A percentile compares a stretch with the other conserved stretches of the same genome.
Evolutionary conservation across 1,140 invertebrate genomes (phyloP).

Genomic region (Vollenhovia emeryi): DNA sequence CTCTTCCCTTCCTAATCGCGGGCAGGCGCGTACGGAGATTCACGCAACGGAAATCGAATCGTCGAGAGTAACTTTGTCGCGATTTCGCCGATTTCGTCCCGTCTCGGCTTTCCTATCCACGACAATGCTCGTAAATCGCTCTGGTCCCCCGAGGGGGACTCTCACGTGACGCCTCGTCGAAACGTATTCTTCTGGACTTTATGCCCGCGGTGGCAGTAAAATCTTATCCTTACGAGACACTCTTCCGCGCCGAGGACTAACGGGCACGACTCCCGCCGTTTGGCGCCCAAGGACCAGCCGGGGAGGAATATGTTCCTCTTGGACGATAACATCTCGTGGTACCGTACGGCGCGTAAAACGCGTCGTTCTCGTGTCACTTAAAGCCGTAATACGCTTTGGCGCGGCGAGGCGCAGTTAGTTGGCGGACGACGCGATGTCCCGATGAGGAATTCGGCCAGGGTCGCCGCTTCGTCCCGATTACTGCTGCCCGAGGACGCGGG

Average conservation of each 20-base stretch:
- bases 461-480: constrained; percentile 4
- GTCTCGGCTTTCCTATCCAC: background rate
- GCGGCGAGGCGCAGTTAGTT: constrained; percentile 2
- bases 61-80: background rate
- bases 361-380: constrained; percentile 48
- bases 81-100: constrained; percentile 3
- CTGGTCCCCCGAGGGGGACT: constrained; percentile 50
- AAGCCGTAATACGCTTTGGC: constrained; percentile 36
- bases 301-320: constrained; percentile 35
- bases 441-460: constrained; percentile 37
- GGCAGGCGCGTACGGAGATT: background rate
- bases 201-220: constrained; percentile 68
- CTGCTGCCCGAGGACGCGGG: background rate
- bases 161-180: constrained; percentile 68
- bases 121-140: constrained; percentile 67
- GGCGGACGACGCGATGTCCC: constrained; percentile 29
- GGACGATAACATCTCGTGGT: constrained; percentile 41
- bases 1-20: background rate
- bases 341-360: constrained; percentile 51
- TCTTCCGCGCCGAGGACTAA: constrained; percentile 37
- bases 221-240: constrained; percentile 69
- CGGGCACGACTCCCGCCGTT: constrained; percentile 47
- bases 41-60: background rate
- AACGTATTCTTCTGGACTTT: constrained; percentile 70
- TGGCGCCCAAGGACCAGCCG: constrained; percentile 30